Evolutionary conservation across 2,797 vertebrate species (phyloP).

Genomic region (Petrocephalus schoutedeni): DNA sequence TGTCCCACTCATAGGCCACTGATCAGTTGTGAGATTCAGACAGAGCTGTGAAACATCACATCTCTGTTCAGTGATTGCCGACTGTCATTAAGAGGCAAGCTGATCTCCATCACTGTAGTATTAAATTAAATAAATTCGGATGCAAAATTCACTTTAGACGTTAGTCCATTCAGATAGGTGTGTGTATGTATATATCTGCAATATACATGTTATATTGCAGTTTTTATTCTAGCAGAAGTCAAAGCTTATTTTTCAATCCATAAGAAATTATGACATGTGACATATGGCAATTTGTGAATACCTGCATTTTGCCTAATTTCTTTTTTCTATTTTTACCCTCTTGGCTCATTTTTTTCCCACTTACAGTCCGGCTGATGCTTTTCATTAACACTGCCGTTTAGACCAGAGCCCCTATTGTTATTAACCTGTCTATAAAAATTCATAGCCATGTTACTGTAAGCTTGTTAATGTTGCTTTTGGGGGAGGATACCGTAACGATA

Average conservation of each 20-base stretch:
- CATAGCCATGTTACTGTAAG: not conserved
- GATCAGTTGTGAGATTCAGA: slow-evolving; percentile 34
- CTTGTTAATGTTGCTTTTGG: not conserved
- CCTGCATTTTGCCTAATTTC: not conserved
- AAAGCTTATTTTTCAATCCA: not conserved
- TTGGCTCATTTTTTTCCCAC: not conserved
- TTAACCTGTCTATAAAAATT: not conserved
- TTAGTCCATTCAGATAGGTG: slow-evolving; percentile 29
- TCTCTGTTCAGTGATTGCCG: slow-evolving; percentile 50
- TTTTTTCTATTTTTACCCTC: not conserved
- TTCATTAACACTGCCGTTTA: not conserved
- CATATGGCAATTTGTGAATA: not conserved
- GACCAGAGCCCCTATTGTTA: not conserved
- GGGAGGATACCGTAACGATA: not conserved
- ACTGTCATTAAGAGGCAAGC: slow-evolving; percentile 60
- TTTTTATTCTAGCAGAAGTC: not conserved
- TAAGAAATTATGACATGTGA: not conserved
- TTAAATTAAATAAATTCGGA: slow-evolving; percentile 73
- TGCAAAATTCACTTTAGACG: slow-evolving; percentile 62
- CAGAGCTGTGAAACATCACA: slow-evolving; percentile 56
- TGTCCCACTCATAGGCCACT: slow-evolving; percentile 49
- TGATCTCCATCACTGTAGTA: slow-evolving; percentile 61
- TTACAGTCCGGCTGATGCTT: not conserved
- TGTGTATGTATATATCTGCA: not conserved
- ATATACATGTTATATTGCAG: not conserved